These are phyloP conservation scores for Syrphus vitripennis DNA, from an alignment of 2,888 invertebrate species.

Conservation along the genomic window DNA sequence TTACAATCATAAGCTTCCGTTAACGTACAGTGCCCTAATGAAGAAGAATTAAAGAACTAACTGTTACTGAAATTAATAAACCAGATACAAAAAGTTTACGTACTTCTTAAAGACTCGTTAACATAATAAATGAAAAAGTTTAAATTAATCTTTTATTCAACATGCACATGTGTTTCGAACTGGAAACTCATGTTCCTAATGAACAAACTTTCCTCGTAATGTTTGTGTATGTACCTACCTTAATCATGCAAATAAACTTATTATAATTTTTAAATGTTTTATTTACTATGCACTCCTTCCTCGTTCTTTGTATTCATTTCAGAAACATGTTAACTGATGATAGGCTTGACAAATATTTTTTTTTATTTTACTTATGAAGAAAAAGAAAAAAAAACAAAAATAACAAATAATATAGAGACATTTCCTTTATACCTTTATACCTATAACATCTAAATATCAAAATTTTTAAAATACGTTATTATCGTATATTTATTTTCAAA, in stretches of 20 bases:
- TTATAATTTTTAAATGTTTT: conserved; percentile 4
- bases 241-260: background rate
- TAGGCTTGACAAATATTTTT: too few species aligned
- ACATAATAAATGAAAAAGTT: background rate
- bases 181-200: background rate
- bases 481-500: too few species aligned
- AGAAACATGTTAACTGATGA: too few species aligned
- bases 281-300: background rate
- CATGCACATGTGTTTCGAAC: background rate
- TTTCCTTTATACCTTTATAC: too few species aligned
- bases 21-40: too few species aligned
- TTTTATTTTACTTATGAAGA: too few species aligned
- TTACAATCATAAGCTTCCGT: too few species aligned
- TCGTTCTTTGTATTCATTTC: background rate
- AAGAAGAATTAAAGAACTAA: too few species aligned
- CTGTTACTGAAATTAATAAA: too few species aligned
- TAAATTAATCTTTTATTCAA: background rate
- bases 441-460: too few species aligned
- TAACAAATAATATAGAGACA: too few species aligned
- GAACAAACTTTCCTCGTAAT: background rate
- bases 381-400: background rate
- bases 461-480: too few species aligned
- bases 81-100: background rate
- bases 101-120: background rate
- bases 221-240: background rate